Conservation (phyloP, 2,113 vertebrate genomes). For the Gobio gobio region DNA sequence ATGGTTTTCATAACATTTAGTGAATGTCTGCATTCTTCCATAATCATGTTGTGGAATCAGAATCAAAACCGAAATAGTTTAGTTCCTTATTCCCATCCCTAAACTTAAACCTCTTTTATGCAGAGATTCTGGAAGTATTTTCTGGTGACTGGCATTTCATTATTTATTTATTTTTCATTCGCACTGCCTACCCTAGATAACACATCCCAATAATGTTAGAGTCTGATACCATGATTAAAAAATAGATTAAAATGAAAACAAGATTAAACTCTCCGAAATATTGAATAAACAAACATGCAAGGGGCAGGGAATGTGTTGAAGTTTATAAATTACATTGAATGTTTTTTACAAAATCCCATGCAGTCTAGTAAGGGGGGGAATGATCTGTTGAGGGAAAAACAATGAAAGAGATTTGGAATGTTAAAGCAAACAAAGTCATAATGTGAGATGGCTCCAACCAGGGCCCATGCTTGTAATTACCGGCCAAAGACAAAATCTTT, state of each 20-base stretch:
- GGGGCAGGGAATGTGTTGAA: not conserved
- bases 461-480: not conserved
- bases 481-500: not conserved
- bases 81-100: too few relatives aligned
- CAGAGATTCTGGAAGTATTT: too few relatives aligned
- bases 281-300: not conserved
- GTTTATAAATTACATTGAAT: not conserved
- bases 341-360: not conserved
- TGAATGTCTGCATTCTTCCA: not conserved
- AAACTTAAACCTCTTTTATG: too few relatives aligned
- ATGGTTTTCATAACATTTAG: not conserved
- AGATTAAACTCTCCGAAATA: not conserved
- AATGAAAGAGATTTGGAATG: not conserved
- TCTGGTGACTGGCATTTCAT: too few relatives aligned
- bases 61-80: not conserved
- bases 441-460: not conserved
- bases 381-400: not conserved
- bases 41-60: not conserved
- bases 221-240: not conserved
- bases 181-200: too few relatives aligned
- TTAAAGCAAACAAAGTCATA: not conserved
- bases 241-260: not conserved
- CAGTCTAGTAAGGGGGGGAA: not conserved
- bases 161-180: too few relatives aligned
- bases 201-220: not conserved